These are phyloP conservation scores for Mayetiola destructor DNA, from an alignment of 2,888 invertebrate species.

Conservation along the genomic window DNA sequence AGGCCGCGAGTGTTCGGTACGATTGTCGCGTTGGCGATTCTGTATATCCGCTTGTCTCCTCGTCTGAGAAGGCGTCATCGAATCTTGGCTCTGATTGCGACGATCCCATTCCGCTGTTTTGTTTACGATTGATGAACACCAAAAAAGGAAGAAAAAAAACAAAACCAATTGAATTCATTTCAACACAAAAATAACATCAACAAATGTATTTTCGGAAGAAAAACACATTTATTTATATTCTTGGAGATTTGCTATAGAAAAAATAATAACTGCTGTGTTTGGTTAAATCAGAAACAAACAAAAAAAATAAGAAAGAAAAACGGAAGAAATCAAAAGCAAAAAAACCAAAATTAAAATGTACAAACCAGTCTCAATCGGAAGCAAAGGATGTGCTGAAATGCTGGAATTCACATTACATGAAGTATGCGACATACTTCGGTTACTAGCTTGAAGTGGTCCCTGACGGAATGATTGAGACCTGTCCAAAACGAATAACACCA, in stretches of 20 bases:
- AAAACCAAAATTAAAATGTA: constrained; percentile 28
- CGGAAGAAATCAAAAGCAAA: constrained; percentile 14
- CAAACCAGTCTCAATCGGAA: constrained; percentile 69
- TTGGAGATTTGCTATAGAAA: not conserved
- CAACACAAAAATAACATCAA: constrained; percentile 16
- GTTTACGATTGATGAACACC: not conserved
- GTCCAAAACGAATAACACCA: too few species aligned
- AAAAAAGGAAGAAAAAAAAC: not conserved
- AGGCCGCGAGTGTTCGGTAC: constrained; percentile 40
- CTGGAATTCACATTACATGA: constrained; percentile 63
- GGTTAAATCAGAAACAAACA: constrained; percentile 22
- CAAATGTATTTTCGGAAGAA: not conserved
- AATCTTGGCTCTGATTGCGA: constrained; percentile 37
- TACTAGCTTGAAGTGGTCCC: constrained; percentile 38
- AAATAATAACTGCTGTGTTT: not conserved
- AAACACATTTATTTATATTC: not conserved
- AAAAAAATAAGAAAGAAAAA: constrained; percentile 23
- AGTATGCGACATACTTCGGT: constrained; percentile 42
- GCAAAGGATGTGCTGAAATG: constrained; percentile 86
- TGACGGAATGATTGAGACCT: constrained; percentile 93
- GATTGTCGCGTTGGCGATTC: constrained; percentile 37
- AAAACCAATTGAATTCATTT: not conserved
- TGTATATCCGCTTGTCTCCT: constrained; percentile 52
- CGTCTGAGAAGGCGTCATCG: constrained; percentile 77
- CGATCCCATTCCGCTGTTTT: constrained; percentile 35